phyloP scores from a whole-genome alignment of 35 echinoderm and acorn worm genomes.

The Diadema setosum region DNA sequence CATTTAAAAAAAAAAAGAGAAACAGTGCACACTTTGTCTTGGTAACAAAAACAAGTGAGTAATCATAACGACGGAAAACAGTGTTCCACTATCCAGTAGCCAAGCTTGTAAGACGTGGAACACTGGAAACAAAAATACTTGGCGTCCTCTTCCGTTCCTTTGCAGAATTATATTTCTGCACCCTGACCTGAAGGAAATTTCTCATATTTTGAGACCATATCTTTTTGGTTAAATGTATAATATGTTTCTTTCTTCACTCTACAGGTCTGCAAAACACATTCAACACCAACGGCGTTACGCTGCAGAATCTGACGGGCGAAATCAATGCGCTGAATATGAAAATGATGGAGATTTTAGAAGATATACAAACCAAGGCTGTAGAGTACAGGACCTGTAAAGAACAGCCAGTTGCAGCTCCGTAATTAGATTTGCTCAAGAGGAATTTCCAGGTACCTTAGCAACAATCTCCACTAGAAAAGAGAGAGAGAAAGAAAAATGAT shows the following conservation, averaged over 20 bases:
- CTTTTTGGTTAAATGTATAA: neutral
- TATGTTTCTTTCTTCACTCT: neutral
- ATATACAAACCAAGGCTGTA: conserved; percentile 44
- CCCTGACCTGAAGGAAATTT: too few species aligned
- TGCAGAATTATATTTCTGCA: too few species aligned
- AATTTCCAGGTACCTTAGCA: too few species aligned
- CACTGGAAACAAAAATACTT: neutral
- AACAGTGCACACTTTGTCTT: too few species aligned
- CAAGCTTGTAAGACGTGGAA: too few species aligned
- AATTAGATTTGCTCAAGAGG: too few species aligned
- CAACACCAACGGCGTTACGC: conserved; percentile 46
- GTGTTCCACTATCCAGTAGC: too few species aligned
- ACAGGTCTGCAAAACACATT: conserved; percentile 68
- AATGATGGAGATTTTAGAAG: conserved; percentile 20
- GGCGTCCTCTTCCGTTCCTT: neutral
- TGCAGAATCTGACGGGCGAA: conserved; percentile 61
- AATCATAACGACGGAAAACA: too few species aligned
- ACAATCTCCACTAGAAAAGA: neutral
- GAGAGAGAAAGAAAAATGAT: neutral
- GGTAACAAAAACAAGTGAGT: too few species aligned
- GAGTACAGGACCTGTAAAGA: conserved; percentile 43
- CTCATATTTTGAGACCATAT: too few species aligned
- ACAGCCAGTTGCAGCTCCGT: too few species aligned
- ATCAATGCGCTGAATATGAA: conserved; percentile 42
- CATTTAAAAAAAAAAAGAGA: too few species aligned